Evolutionary conservation across 2,113 vertebrate species (phyloP), one percentile per base, ranked within the genome.

Genomic region (Catharus fuscescens): DNA sequence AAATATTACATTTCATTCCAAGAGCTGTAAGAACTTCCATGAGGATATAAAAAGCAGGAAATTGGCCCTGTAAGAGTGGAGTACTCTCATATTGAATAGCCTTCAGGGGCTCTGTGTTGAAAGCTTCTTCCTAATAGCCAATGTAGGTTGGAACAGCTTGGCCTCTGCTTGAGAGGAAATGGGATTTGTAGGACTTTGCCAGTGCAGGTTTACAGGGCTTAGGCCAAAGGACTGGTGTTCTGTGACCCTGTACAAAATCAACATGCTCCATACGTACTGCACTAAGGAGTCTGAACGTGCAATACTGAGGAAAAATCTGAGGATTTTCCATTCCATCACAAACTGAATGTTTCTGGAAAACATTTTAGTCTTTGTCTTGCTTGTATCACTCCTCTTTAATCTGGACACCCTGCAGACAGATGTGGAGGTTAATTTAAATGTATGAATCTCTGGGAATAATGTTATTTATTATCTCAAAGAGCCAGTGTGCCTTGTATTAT

Each of bases 1-100:
- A 93, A 94, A 97, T 97, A 95, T 96, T 96, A 92, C 38, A 85
- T 97, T 97, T 97, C 96, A 96, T 93, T 93, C 88, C 88, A 85
- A 80, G 86, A 90, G 80, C 91, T 89, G 76, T 90, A 96, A 97
- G 96, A 95, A 86, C 93, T 97, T 96, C 88, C 94, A 92, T 48
- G 65, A 88, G 70, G 88, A 94, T 96, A 96, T 96, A 96, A 96
- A 95, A 95, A 97, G 95, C 96, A 95, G 87, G 88, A 97, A 96
- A 97, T 96, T 59, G 90, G 79, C 50, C 25, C 44, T 80, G 50
- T 83, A 80, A 69, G 81, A 80, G 48, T n/a, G 65, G 61, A 93
- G 38, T 25, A 14, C 34, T 90, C 50, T 94, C 67, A 78, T 92
- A 94, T 88, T 93, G 71, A 85, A 92, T 80, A 73, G 86, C 93